phyloP scores from a whole-genome alignment of 2,888 invertebrate genomes.

The Rhingia rostrata region DNA sequence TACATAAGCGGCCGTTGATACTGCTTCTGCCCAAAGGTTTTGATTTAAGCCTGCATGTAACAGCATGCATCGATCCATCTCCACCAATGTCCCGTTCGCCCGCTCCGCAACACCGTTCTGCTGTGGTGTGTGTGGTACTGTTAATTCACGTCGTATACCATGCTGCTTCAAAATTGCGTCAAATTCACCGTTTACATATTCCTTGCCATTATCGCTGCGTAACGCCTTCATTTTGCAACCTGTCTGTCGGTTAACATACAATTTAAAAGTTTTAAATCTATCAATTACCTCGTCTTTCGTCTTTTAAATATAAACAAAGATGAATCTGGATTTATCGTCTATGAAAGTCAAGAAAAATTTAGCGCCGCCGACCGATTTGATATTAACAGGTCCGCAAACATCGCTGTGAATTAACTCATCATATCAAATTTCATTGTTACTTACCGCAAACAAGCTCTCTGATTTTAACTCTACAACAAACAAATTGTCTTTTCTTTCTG shows the following conservation, averaged over 20 bases:
- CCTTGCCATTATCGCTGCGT: slow-evolving; percentile 42
- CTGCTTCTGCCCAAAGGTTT: slow-evolving; percentile 73
- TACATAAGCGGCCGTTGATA: slow-evolving; percentile 69
- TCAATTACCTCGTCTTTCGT: slow-evolving; percentile 20
- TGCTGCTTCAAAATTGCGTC: slow-evolving; percentile 29
- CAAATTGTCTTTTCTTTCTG: slow-evolving; percentile 38
- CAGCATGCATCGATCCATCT: slow-evolving; percentile 77
- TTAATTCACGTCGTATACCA: slow-evolving; percentile 51
- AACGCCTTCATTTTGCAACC: slow-evolving; percentile 36
- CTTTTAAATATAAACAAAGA: slow-evolving; percentile 18
- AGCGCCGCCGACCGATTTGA: slow-evolving; percentile 25
- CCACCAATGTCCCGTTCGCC: slow-evolving; percentile 72
- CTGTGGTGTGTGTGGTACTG: slow-evolving; percentile 58
- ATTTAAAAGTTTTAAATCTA: slow-evolving; percentile 12
- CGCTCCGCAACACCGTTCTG: slow-evolving; percentile 73
- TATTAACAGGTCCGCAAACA: slow-evolving; percentile 21
- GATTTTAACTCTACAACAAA: slow-evolving; percentile 27
- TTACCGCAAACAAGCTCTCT: slow-evolving; percentile 39
- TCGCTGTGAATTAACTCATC: slow-evolving; percentile 25
- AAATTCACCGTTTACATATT: slow-evolving; percentile 44
- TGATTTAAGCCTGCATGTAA: slow-evolving; percentile 72
- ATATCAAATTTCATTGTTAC: slow-evolving; percentile 34
- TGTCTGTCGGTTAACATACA: slow-evolving; percentile 21
- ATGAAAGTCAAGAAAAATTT: slow-evolving; percentile 28
- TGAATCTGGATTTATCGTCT: slow-evolving; percentile 25